Evolutionary conservation across 1,140 invertebrate species (phyloP).

Genomic region (Centruroides vittatus): DNA sequence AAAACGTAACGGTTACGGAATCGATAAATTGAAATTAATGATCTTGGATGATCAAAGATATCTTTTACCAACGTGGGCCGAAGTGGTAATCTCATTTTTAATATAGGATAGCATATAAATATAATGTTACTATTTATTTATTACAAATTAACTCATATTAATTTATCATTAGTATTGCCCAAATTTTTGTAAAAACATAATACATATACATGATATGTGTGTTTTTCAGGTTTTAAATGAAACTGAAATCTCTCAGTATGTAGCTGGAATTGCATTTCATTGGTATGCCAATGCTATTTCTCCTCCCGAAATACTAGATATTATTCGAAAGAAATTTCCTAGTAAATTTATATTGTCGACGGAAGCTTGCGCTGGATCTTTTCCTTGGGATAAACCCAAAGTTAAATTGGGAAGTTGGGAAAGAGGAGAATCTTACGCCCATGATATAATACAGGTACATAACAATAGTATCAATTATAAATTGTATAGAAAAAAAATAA

Average conservation of each 20-base stretch:
- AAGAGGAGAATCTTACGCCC: constrained; percentile 49
- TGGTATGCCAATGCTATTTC: constrained; percentile 51
- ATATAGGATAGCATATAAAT: no score
- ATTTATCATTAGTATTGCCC: no score
- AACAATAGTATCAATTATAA: no score
- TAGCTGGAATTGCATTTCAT: constrained; percentile 66
- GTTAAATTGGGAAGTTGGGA: constrained; percentile 47
- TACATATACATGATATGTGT: no score
- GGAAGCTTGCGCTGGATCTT: constrained; percentile 51
- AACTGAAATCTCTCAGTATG: constrained; percentile 42
- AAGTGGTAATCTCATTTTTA: constrained; percentile 32
- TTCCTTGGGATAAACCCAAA: constrained; percentile 15
- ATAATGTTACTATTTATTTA: no score
- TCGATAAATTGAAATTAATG: constrained; percentile 42
- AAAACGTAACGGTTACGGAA: constrained; percentile 35
- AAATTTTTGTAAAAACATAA: no score
- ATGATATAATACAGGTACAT: constrained; percentile 44
- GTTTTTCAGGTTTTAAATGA: constrained; percentile 35
- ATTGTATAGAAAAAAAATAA: no score
- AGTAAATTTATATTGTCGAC: constrained; percentile 60
- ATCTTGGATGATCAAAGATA: constrained; percentile 56
- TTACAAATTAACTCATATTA: no score
- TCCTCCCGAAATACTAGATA: constrained; percentile 35
- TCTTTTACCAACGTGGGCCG: constrained; percentile 44
- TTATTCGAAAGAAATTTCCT: constrained; percentile 41